These are phyloP conservation scores for Rhegmatorhina hoffmannsi DNA, from an alignment of 2,113 vertebrate genomes.

Conservation along the genomic window DNA sequence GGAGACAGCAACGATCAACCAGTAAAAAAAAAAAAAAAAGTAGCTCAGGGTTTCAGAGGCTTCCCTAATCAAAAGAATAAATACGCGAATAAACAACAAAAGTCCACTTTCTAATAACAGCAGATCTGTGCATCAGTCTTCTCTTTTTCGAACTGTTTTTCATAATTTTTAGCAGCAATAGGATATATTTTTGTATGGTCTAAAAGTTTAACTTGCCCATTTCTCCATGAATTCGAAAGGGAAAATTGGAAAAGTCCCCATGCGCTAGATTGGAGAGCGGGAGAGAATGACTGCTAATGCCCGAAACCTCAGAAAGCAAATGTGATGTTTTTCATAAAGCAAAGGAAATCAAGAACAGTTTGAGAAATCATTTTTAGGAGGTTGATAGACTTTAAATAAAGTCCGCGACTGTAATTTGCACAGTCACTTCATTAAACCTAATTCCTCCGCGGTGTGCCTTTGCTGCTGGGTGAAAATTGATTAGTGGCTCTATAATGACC, in stretches of 20 bases:
- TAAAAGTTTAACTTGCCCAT: not conserved
- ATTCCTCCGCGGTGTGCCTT: slow-evolving; percentile 22
- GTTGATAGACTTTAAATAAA: slow-evolving; percentile 61
- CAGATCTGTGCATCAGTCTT: accelerated
- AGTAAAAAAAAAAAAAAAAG: not conserved
- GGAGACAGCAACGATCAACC: not conserved
- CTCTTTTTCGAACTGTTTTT: not conserved
- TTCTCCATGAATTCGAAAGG: not conserved
- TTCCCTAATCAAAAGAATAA: not conserved
- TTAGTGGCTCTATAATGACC: slow-evolving; percentile 43
- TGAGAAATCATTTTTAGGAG: slow-evolving; percentile 35
- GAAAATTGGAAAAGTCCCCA: not conserved
- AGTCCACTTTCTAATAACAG: not conserved
- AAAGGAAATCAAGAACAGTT: slow-evolving; percentile 66
- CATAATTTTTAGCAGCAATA: not conserved
- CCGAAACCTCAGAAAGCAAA: slow-evolving; percentile 29
- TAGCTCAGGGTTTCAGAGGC: not conserved
- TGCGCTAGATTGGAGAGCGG: not conserved
- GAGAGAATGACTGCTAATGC: not conserved
- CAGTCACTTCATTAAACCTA: slow-evolving; percentile 62
- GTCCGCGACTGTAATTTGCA: slow-evolving; percentile 35
- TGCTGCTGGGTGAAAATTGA: slow-evolving; percentile 63
- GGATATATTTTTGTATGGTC: not conserved
- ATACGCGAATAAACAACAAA: accelerated
- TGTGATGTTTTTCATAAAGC: slow-evolving; percentile 59